phyloP scores from a whole-genome alignment of 2,113 vertebrate genomes.

The Zapus hudsonius region DNA sequence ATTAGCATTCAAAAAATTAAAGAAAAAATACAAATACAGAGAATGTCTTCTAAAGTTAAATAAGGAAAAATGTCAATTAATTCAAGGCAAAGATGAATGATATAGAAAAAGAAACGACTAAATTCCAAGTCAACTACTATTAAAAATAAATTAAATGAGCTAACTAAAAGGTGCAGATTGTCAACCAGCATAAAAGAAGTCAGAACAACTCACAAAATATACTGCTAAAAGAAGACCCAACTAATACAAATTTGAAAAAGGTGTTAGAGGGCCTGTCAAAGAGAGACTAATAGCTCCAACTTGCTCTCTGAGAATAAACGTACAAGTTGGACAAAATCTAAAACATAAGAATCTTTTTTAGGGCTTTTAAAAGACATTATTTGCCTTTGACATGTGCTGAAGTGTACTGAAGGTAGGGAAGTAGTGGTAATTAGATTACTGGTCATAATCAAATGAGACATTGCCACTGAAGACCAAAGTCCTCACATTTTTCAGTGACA shows the following conservation, averaged over 20 bases:
- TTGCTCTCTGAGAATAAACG: neutral
- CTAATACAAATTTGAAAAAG: neutral
- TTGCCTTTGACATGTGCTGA: neutral
- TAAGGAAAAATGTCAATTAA: neutral
- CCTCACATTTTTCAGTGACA: neutral
- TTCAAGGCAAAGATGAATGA: neutral
- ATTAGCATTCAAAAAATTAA: slow-evolving; percentile 6
- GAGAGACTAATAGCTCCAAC: neutral
- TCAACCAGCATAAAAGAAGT: neutral
- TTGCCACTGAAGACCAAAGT: neutral
- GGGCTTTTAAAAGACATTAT: neutral
- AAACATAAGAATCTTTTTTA: neutral
- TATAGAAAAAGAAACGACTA: neutral
- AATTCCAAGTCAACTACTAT: slow-evolving; percentile 1
- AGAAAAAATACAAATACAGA: neutral
- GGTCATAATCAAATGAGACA: neutral
- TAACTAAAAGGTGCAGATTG: slow-evolving; percentile 2
- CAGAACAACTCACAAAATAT: neutral
- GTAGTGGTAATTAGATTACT: neutral
- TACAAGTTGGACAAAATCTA: neutral
- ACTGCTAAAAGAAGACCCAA: neutral
- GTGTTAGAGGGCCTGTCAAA: neutral
- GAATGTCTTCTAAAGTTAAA: neutral
- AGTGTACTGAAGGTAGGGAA: neutral
- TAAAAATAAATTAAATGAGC: neutral